phyloP scores from a whole-genome alignment of 2,888 invertebrate genomes.

The Platycnemis pennipes region DNA sequence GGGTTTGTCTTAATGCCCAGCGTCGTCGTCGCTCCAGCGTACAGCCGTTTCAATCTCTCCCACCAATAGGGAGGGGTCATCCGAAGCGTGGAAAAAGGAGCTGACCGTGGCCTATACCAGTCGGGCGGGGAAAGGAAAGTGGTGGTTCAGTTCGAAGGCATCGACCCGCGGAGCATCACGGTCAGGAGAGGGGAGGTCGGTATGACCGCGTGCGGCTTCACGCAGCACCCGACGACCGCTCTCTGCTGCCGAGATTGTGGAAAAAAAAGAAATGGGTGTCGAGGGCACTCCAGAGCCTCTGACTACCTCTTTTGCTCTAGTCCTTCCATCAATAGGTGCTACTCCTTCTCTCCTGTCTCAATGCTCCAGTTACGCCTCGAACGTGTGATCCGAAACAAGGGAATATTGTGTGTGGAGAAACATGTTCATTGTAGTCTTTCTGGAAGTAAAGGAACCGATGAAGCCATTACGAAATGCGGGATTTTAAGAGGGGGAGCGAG shows the following conservation, averaged over 20 bases:
- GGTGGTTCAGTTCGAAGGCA: neutral
- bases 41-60: neutral
- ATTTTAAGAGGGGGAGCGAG: neutral
- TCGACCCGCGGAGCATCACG: neutral
- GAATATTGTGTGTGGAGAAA: neutral
- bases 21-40: neutral
- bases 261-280: neutral
- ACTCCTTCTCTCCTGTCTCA: neutral
- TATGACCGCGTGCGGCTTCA: neutral
- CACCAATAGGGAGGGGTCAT: neutral
- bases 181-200: neutral
- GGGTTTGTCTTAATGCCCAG: neutral
- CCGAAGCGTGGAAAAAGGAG: neutral
- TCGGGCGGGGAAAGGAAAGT: neutral
- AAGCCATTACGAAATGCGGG: neutral
- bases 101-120: slow-evolving; percentile 11
- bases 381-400: neutral
- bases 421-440: neutral
- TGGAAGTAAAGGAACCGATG: neutral
- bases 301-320: neutral
- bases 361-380: neutral
- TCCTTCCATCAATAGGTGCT: too few species aligned
- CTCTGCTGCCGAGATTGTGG: neutral
- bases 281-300: neutral
- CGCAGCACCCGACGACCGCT: neutral